Percentiles rank a stretch among this genome's conserved stretches.
Evolutionary conservation across 2,797 vertebrate species (phyloP).

Genomic region (Xenentodon cancila): DNA sequence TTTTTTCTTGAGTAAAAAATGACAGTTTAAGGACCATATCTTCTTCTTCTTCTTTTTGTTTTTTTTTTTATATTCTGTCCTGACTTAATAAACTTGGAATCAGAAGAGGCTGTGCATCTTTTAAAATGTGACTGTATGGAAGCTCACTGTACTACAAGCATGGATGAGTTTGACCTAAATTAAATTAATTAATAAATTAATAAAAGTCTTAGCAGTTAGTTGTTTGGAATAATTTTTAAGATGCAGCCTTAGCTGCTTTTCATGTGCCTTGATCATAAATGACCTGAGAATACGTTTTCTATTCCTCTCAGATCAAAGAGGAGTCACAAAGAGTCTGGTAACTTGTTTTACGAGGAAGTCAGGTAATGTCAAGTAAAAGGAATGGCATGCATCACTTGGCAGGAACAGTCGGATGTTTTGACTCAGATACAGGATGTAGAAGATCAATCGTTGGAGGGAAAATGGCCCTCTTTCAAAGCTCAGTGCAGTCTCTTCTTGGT

Average conservation of each 20-base stretch:
- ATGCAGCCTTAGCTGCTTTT: not conserved
- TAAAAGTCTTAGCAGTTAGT: too few species aligned
- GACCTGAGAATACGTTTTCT: not conserved
- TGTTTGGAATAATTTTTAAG: too few species aligned
- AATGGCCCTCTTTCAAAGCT: constrained; percentile 4
- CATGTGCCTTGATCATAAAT: not conserved
- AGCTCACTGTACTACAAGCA: not conserved
- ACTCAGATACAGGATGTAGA: not conserved
- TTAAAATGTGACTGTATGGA: not conserved
- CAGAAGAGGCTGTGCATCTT: too few species aligned
- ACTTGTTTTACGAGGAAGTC: constrained; percentile 9
- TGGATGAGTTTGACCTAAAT: not conserved
- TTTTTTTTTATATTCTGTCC: too few species aligned
- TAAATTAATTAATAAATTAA: too few species aligned
- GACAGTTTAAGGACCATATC: too few species aligned
- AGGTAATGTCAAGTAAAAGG: not conserved
- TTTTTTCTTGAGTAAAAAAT: too few species aligned
- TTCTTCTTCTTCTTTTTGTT: too few species aligned
- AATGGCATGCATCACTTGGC: not conserved
- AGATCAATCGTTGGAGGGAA: not conserved
- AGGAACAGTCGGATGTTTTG: not conserved
- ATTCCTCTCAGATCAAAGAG: constrained; percentile 4
- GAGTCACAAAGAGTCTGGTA: not conserved
- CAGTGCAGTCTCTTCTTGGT: constrained; percentile 9
- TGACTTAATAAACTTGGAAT: too few species aligned